Evolutionary conservation across 2,888 invertebrate species (phyloP), one percentile per base, ranked within the genome.

Genomic region (Polietes domitor): DNA sequence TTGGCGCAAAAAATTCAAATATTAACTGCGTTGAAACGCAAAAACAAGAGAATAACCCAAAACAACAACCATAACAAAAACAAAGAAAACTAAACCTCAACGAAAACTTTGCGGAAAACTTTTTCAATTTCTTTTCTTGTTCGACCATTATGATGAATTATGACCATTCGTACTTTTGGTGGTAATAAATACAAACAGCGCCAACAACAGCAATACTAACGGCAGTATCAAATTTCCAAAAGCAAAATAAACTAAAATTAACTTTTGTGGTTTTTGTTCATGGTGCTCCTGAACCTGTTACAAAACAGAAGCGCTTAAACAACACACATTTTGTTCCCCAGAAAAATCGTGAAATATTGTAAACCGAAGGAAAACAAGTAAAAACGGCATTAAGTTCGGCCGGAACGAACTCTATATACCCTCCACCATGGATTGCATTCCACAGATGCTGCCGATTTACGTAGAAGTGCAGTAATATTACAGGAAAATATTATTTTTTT

Each of bases 81-180:
- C 7, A 47, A n/a, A n/a, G n/a, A 26, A 58, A 10, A 58, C 7
- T 5, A 26, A 58, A 24, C 26, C 26, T 58, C 26, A 58, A 26
- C 24, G 15, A 58, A 43, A 68, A 26, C 15, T 47, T 43, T 15
- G 15, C 26, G 68, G 24, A n/a, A 26, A 68, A 68, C 43, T 68
- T 68, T 68, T 68, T 47, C 47, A 68, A 68, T 68, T 68, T 68
- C 68, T 47, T 19, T 68, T 68, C 47, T 2, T 47, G 15, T 68
- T 68, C 24, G 68, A 68, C 68, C 47, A 24, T 68, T 47, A 43
- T 68, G 43, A 68, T 47, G 47, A 47, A 47, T 68, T 68, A 68
- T 68, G 68, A 47, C 43, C 68, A 19, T 15, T 58, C 58, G 58
- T 15, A 24, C 4, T 12, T 68, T 68, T n/a, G 43, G 68, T 47